A percentile compares a stretch with the other conserved stretches of the same genome.
Conservation (phyloP, 2,888 invertebrate genomes). For the Ecliptopera silaceata region DNA sequence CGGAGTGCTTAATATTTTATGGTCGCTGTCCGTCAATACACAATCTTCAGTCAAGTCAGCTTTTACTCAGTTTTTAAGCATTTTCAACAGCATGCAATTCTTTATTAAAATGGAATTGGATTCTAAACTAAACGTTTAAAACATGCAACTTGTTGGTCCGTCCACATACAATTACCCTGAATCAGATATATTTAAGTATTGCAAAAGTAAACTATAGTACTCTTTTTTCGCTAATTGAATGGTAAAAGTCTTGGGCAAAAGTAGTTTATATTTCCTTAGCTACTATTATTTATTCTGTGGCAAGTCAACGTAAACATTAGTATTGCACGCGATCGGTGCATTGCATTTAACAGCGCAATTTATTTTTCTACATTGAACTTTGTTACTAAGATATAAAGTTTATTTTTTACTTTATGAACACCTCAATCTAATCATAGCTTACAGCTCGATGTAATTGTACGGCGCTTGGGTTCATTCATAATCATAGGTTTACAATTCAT, state of each 20-base stretch:
- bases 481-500: no score
- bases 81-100: no score
- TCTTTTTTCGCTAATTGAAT: conserved; percentile 9
- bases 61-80: no score
- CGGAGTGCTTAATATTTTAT: no score
- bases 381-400: conserved; percentile 15
- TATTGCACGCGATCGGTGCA: conserved; percentile 48
- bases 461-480: background rate
- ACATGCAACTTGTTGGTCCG: no score
- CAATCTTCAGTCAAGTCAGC: no score
- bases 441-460: background rate
- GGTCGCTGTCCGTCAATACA: no score
- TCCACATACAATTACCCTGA: background rate
- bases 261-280: conserved; percentile 3
- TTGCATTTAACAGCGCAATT: conserved; percentile 33
- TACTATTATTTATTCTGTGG: conserved; percentile 9
- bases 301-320: conserved; percentile 32
- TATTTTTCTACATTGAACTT: conserved; percentile 23
- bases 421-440: conserved; percentile 18
- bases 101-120: no score
- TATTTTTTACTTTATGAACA: conserved; percentile 10
- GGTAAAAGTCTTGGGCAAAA: conserved; percentile 1
- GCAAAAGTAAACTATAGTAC: background rate
- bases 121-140: no score
- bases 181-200: background rate